phyloP scores from a whole-genome alignment of 2,113 vertebrate species.

The Recurvirostra avosetta region DNA sequence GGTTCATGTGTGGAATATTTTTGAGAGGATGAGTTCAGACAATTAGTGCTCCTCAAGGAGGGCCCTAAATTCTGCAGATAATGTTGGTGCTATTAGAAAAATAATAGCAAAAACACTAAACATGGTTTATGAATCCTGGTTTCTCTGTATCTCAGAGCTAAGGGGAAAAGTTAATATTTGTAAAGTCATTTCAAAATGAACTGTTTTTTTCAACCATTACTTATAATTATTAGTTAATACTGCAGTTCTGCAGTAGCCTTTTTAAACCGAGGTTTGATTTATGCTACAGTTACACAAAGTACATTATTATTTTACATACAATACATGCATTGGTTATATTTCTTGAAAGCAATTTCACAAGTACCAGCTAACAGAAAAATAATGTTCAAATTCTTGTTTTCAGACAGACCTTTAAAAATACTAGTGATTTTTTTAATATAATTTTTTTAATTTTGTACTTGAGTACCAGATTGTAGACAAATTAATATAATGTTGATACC shows the following conservation, averaged over 20 bases:
- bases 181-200: neutral
- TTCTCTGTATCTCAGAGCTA: neutral
- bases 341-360: neutral
- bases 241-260: neutral
- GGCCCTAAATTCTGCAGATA: constrained; percentile 2
- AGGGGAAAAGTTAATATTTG: neutral
- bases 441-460: neutral
- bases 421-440: neutral
- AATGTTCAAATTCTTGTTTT: neutral
- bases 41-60: constrained; percentile 6
- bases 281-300: neutral
- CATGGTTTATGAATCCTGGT: neutral
- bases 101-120: neutral
- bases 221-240: neutral
- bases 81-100: neutral
- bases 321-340: neutral
- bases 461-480: neutral
- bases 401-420: neutral
- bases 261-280: neutral
- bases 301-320: neutral
- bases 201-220: neutral
- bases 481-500: neutral
- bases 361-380: neutral
- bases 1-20: neutral
- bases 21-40: neutral